These are phyloP conservation scores for Tholera decimalis DNA, from an alignment of 2,888 invertebrate species.

Conservation along the genomic window DNA sequence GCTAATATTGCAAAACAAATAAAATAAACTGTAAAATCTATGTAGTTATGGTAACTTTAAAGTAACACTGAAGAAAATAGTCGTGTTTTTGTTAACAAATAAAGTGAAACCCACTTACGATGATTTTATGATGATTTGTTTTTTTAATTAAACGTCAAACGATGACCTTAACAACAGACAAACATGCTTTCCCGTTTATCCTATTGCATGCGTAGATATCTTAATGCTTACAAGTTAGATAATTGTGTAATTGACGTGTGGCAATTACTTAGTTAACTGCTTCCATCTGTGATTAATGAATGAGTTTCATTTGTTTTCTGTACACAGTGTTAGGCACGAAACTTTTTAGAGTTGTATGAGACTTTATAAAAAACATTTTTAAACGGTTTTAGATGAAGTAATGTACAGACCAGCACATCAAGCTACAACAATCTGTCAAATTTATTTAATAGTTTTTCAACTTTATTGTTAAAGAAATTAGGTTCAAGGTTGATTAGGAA, in stretches of 20 bases:
- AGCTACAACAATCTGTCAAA: too few species aligned
- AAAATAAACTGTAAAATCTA: too few species aligned
- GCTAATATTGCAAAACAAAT: not conserved
- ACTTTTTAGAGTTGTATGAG: not conserved
- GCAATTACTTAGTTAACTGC: slow-evolving; percentile 65
- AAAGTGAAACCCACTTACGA: too few species aligned
- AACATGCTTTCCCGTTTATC: slow-evolving; percentile 29
- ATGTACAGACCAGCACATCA: too few species aligned
- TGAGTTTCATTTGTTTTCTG: slow-evolving; percentile 47
- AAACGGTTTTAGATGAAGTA: not conserved
- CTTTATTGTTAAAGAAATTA: too few species aligned
- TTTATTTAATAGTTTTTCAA: too few species aligned
- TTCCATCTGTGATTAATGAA: slow-evolving; percentile 58
- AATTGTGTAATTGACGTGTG: slow-evolving; percentile 63
- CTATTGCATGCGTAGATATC: slow-evolving; percentile 50
- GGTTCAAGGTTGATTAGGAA: too few species aligned
- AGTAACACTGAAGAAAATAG: too few species aligned
- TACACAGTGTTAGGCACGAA: not conserved
- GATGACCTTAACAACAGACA: slow-evolving; percentile 21
- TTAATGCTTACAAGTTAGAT: slow-evolving; percentile 59
- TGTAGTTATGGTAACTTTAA: too few species aligned
- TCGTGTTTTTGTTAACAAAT: too few species aligned
- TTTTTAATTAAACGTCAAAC: not conserved
- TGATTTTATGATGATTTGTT: not conserved
- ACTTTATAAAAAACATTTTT: not conserved